Conservation (phyloP, 2,113 vertebrate species). For the Pomatorhinus ruficollis region DNA sequence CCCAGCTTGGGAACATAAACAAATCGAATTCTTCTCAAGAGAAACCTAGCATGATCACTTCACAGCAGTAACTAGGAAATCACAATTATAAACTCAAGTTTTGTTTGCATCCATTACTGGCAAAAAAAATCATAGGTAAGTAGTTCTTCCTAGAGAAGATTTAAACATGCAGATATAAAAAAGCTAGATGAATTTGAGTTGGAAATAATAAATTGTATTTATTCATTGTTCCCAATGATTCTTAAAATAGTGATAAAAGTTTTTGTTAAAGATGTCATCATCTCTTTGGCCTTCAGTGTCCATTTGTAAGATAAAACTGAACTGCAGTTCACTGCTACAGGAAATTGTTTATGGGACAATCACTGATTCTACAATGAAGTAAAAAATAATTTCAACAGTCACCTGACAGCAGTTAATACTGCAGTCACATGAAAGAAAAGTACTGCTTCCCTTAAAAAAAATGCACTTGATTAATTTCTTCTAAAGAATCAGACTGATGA, state of each 20-base stretch:
- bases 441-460: neutral
- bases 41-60: neutral
- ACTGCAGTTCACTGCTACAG: neutral
- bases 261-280: neutral
- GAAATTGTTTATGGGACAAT: neutral
- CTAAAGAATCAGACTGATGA: neutral
- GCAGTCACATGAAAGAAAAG: neutral
- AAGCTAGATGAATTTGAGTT: neutral
- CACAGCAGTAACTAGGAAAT: neutral
- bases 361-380: neutral
- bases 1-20: neutral
- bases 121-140: neutral
- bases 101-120: neutral
- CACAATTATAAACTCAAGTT: neutral
- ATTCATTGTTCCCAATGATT: neutral
- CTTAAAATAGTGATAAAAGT: neutral
- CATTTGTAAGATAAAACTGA: neutral
- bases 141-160: neutral
- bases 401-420: neutral
- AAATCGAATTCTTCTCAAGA: neutral
- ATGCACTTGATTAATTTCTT: neutral
- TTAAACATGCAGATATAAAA: neutral
- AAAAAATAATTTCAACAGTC: neutral
- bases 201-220: neutral
- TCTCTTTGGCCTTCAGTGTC: neutral